Evolutionary conservation across 1,140 invertebrate genomes (phyloP).

Genomic region (Centruroides sculpturatus): DNA sequence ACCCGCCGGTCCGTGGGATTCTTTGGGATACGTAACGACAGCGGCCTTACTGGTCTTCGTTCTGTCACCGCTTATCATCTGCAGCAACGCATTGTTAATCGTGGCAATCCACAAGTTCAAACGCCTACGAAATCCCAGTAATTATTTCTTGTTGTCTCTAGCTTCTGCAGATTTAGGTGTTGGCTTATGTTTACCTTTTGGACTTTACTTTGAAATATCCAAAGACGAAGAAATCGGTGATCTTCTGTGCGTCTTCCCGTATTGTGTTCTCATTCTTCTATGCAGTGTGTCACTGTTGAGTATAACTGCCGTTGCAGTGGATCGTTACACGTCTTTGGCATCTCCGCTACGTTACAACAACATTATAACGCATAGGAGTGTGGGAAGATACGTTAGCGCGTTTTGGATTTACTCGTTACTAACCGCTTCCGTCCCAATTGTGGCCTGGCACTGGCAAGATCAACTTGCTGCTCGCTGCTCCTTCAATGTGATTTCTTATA

Average conservation of each 20-base stretch:
- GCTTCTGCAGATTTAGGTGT: slow-evolving; percentile 57
- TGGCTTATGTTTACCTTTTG: slow-evolving; percentile 53
- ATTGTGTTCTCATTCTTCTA: slow-evolving; percentile 42
- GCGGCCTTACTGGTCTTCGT: slow-evolving; percentile 39
- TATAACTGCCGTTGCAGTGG: slow-evolving; percentile 47
- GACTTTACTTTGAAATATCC: slow-evolving; percentile 42
- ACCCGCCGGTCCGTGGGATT: slow-evolving; percentile 1
- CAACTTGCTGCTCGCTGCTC: slow-evolving; percentile 8
- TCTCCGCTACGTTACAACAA: slow-evolving; percentile 42
- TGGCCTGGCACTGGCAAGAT: slow-evolving; percentile 28
- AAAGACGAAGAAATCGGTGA: slow-evolving; percentile 16
- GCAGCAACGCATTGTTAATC: slow-evolving; percentile 40
- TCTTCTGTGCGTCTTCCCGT: slow-evolving; percentile 40
- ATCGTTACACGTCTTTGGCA: slow-evolving; percentile 45
- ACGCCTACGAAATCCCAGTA: slow-evolving; percentile 46
- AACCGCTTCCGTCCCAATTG: slow-evolving; percentile 39
- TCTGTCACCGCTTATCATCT: slow-evolving; percentile 39
- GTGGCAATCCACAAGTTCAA: slow-evolving; percentile 43
- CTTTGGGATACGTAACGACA: slow-evolving; percentile 24
- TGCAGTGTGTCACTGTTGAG: slow-evolving; percentile 46
- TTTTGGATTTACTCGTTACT: slow-evolving; percentile 44
- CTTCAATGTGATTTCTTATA: slow-evolving; percentile 6
- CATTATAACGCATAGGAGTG: slow-evolving; percentile 44
- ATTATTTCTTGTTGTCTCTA: slow-evolving; percentile 54
- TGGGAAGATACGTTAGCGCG: slow-evolving; percentile 39